Base-by-base conservation (phyloP, 2,888 invertebrate genomes). In the Aquatica leii region DNA sequence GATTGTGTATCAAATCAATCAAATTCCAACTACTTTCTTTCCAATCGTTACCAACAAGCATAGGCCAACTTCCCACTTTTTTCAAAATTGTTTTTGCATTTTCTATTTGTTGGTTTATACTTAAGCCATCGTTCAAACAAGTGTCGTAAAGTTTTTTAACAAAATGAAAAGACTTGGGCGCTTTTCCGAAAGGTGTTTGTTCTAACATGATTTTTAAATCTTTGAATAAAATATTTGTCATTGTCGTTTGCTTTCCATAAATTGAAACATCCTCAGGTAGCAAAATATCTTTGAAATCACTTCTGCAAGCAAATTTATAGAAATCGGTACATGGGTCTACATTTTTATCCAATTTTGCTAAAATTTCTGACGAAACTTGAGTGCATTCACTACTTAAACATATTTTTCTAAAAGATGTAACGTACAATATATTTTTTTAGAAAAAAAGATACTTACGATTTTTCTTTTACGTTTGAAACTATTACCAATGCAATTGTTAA, bases 241-340 rank as follows among this genome's bases (percentile, higher is more conserved):
- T 6, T 4, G 24, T 4, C 6, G 24, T 17, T 43, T 43, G 12
- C 6, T 43, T 43, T 6, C 14, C 17, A 8, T 14, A 6, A 17
- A 43, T 1, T 14, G 43, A 43, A 14, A 43, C 17, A 15, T 15
- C 43, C 5, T 12, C 11, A 8, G 11, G 37, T 37, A 37, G 9
- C 5, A 12, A 8, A 37, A 37, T 11, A 2, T 12, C 37, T 37
- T 37, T 37, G 5, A 37, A 37, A 37, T 37, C 2, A 51, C 51
- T 61, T 18, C 61, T 56, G 41, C 61, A 61, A 14, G 61, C 56
- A 37, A 61, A 61, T n/a, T 61, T 24, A 43, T 50, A 61, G 50
- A 61, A 61, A 17, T 61, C 21, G 6, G 6, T 20, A 43, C 61
- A 61, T 14, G 61, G 61, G 31, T 56, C 14, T n/a, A 50, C 50